Conservation (phyloP, 92 coral and sea anemone species). For the Paramuricea clavata region DNA sequence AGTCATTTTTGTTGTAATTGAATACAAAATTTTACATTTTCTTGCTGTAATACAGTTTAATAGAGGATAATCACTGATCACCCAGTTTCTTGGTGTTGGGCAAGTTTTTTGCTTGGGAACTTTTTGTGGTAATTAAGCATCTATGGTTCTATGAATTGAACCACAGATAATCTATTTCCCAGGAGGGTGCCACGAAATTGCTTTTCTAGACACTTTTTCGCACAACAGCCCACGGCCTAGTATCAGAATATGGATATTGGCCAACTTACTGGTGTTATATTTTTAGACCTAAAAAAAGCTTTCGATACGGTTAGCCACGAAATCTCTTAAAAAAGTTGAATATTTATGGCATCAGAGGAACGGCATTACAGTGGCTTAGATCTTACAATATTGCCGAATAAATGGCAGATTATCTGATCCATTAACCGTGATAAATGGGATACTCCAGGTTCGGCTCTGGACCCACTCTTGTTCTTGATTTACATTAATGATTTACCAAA, state of each 20-base stretch:
- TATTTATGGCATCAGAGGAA: background rate
- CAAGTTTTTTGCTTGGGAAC: no score
- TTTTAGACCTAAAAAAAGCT: conserved; percentile 4
- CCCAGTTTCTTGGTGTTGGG: no score
- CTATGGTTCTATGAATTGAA: no score
- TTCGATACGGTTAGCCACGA: background rate
- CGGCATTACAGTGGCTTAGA: background rate
- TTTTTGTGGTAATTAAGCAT: no score
- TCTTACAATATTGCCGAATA: conserved; percentile 28
- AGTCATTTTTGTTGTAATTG: no score
- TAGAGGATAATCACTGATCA: no score
- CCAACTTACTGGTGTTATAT: conserved; percentile 5
- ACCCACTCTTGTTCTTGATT: conserved; percentile 1
- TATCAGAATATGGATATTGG: conserved; percentile 24
- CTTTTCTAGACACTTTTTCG: no score
- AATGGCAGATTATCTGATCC: conserved; percentile 11
- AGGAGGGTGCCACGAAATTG: no score
- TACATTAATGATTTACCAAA: conserved; percentile 7
- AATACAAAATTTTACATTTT: no score
- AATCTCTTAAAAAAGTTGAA: background rate
- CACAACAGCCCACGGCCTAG: no score
- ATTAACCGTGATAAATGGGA: background rate
- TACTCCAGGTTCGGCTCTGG: conserved; percentile 22
- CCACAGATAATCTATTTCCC: no score
- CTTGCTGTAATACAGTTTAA: no score